A percentile compares a stretch with the other conserved stretches of the same genome.
Evolutionary conservation across 2,888 invertebrate species (phyloP).

Genomic region (Caenorhabditis angaria): DNA sequence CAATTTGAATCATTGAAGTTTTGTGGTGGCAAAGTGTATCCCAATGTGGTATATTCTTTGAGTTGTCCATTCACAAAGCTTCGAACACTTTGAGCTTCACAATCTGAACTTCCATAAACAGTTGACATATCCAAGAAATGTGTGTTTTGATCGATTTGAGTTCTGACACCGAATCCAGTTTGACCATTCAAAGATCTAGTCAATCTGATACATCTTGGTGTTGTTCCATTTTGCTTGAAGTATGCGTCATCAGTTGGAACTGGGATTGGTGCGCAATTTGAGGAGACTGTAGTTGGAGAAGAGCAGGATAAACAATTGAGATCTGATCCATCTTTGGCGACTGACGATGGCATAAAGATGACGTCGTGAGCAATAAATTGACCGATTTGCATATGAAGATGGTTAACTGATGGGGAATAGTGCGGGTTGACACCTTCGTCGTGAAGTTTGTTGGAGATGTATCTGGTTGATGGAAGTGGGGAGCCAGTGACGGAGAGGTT

Average conservation of each 20-base stretch:
- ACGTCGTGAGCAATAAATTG: conserved; percentile 93
- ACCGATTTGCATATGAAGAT: conserved; percentile 85
- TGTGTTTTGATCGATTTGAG: conserved; percentile 78
- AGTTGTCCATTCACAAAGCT: conserved; percentile 76
- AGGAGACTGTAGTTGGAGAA: conserved; percentile 84
- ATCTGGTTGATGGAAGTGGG: conserved; percentile 43
- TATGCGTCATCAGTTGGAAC: conserved; percentile 74
- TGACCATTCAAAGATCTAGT: conserved; percentile 92
- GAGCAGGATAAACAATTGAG: conserved; percentile 79
- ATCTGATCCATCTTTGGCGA: conserved; percentile 47
- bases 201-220: conserved; percentile 82
- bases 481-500: conserved; percentile 32
- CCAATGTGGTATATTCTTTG: conserved; percentile 29
- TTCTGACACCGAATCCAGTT: conserved; percentile 78
- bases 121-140: conserved; percentile 82
- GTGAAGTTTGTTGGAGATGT: conserved; percentile 45
- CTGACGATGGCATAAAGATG: conserved; percentile 85
- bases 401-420: conserved; percentile 36
- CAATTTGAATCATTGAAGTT: conserved; percentile 46
- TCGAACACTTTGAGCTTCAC: conserved; percentile 82
- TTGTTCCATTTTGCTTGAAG: conserved; percentile 28
- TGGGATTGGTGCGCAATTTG: conserved; percentile 89
- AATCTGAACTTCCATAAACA: conserved; percentile 89
- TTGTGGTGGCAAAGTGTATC: conserved; percentile 51
- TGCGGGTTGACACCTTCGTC: conserved; percentile 27